These are phyloP conservation scores for Holothuria glaberrima DNA, from an alignment of 35 echinoderm and acorn worm genomes.

Conservation along the genomic window DNA sequence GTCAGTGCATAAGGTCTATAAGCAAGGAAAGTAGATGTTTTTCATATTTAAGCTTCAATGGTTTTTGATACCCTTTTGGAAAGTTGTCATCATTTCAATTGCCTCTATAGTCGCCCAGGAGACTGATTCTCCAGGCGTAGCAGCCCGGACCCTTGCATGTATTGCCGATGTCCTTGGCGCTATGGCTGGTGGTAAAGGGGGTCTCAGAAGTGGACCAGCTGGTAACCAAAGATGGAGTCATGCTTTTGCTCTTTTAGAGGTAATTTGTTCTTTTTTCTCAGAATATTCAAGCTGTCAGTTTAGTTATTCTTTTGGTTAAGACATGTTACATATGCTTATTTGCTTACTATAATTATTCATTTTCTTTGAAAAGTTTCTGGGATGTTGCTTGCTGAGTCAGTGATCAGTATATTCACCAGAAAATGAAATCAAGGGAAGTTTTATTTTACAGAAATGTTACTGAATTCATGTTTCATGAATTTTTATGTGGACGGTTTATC, in stretches of 20 bases:
- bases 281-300: too few species aligned
- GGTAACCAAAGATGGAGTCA: conserved; percentile 77
- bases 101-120: conserved; percentile 66
- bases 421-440: too few species aligned
- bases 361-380: too few species aligned
- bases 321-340: too few species aligned
- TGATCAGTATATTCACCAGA: too few species aligned
- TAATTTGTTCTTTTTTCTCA: neutral
- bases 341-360: too few species aligned
- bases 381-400: too few species aligned
- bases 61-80: neutral
- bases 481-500: too few species aligned
- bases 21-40: neutral
- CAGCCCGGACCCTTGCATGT: conserved; percentile 87
- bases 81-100: neutral
- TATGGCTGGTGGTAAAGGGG: conserved; percentile 87
- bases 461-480: too few species aligned
- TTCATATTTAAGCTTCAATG: neutral
- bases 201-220: conserved; percentile 91
- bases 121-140: conserved; percentile 76
- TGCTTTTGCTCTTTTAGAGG: conserved; percentile 84
- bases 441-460: too few species aligned
- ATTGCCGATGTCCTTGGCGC: conserved; percentile 94
- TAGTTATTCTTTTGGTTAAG: too few species aligned
- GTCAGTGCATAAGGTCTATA: too few species aligned